These are phyloP conservation scores for Pollicipes pollicipes DNA, from an alignment of 1,140 invertebrate species.

Conservation along the genomic window DNA sequence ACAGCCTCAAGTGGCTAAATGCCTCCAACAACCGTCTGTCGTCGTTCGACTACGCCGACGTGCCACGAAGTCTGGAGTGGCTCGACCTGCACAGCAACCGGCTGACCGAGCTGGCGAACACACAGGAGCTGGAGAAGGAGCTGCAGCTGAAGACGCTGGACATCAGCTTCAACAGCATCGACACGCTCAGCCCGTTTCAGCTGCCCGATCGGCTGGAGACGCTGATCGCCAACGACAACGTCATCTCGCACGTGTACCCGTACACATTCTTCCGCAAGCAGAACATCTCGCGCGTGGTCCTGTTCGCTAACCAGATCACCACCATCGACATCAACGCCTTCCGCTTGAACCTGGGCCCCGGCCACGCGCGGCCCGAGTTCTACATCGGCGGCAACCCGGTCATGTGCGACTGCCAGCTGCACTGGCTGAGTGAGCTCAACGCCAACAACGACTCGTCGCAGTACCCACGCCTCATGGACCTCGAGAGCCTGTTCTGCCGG, in stretches of 20 bases:
- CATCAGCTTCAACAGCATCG: conserved; percentile 68
- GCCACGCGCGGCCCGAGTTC: conserved; percentile 54
- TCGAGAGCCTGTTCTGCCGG: conserved; percentile 77
- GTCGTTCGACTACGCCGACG: conserved; percentile 77
- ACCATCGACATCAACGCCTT: conserved; percentile 62
- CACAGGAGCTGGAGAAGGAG: conserved; percentile 61
- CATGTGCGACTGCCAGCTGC: conserved; percentile 79
- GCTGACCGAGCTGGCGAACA: conserved; percentile 65
- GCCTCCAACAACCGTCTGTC: conserved; percentile 70
- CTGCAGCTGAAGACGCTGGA: conserved; percentile 39
- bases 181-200: conserved; percentile 52
- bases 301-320: conserved; percentile 68
- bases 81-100: conserved; percentile 73
- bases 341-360: conserved; percentile 24
- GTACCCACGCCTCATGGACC: conserved; percentile 73
- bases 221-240: conserved; percentile 76
- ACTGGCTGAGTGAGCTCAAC: conserved; percentile 72
- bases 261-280: conserved; percentile 71
- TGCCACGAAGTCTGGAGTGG: conserved; percentile 72
- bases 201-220: conserved; percentile 77
- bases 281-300: conserved; percentile 64
- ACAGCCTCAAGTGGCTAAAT: conserved; percentile 64
- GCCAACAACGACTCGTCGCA: conserved; percentile 53
- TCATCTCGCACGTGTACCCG: conserved; percentile 51
- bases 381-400: conserved; percentile 77